Evolutionary conservation across 2,113 vertebrate species (phyloP).

Genomic region (Hippocampus comes): DNA sequence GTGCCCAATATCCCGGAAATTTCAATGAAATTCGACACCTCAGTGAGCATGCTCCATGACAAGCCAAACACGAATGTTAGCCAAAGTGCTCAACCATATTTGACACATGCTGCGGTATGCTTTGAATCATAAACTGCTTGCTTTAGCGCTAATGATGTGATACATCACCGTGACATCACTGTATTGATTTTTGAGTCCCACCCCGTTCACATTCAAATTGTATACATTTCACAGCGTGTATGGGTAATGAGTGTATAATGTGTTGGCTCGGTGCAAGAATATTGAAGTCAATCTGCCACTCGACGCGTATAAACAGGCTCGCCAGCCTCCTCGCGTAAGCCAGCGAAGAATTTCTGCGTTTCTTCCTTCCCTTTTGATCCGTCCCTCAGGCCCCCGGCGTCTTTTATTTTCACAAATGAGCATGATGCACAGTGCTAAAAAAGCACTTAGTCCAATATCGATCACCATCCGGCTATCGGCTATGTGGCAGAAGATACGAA

Average conservation of each 20-base stretch:
- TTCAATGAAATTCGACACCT: background rate
- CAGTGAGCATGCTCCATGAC: background rate
- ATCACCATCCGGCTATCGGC: constrained; percentile 66
- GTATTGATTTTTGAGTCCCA: background rate
- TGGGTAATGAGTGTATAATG: background rate
- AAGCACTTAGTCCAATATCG: constrained; percentile 65
- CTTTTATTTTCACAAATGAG: constrained; percentile 72
- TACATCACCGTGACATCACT: background rate
- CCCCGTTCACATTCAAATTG: background rate
- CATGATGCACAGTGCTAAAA: constrained; percentile 48
- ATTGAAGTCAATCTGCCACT: constrained; percentile 27
- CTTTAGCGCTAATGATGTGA: background rate
- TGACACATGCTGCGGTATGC: background rate
- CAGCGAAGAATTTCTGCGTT: constrained; percentile 39
- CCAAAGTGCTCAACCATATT: background rate
- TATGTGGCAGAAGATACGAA: constrained; percentile 24
- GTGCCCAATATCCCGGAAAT: background rate
- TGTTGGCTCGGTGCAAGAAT: background rate
- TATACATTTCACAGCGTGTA: background rate
- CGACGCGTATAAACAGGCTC: background rate
- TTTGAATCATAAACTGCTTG: background rate
- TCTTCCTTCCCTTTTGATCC: constrained; percentile 59
- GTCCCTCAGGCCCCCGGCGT: constrained; percentile 36
- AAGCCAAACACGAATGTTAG: background rate
- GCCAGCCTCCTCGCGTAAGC: constrained; percentile 39